Percentiles rank a stretch among this genome's conserved stretches.
These are phyloP conservation scores for Halcyon malimbica DNA, from an alignment of 2,113 vertebrate genomes.

Conservation along the genomic window DNA sequence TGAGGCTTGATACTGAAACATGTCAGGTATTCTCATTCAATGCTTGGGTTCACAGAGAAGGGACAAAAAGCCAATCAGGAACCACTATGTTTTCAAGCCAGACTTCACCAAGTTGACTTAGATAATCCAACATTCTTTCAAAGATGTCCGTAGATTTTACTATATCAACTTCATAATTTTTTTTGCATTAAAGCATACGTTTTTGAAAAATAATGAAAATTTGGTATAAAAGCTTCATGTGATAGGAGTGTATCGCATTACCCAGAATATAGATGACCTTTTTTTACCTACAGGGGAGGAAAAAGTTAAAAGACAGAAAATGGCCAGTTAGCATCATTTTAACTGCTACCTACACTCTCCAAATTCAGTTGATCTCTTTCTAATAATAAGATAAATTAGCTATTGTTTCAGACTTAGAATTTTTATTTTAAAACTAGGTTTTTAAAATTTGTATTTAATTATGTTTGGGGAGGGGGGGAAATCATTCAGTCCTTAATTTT, in stretches of 20 bases:
- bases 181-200: background rate
- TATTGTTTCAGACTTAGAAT: background rate
- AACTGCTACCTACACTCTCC: background rate
- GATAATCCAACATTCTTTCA: background rate
- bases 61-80: background rate
- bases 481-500: background rate
- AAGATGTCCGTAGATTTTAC: background rate
- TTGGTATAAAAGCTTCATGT: background rate
- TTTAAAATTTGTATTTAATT: background rate
- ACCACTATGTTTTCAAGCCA: background rate
- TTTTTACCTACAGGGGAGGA: fast-evolving
- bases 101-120: background rate
- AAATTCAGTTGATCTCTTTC: background rate
- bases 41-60: background rate
- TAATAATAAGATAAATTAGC: background rate
- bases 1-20: background rate
- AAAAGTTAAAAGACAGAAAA: background rate
- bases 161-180: background rate
- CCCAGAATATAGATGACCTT: background rate
- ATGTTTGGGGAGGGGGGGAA: too few relatives aligned
- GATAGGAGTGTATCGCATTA: background rate
- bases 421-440: background rate
- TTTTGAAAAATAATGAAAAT: background rate
- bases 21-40: background rate
- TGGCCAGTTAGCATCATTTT: background rate